Base-by-base conservation (phyloP, 2,888 invertebrate species). In the Lycocerus yunnanus region DNA sequence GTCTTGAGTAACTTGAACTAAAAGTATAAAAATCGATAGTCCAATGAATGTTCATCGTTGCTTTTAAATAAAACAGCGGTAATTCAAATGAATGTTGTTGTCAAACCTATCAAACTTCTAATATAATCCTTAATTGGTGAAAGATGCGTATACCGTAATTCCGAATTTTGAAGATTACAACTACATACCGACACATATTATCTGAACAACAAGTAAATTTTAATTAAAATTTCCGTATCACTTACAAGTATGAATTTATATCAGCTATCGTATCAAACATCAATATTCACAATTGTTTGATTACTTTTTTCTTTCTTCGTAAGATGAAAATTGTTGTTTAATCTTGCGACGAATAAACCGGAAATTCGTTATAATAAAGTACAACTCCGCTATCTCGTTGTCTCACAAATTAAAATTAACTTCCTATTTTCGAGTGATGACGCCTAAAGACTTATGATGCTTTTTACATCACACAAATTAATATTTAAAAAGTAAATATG, bases 251-350 rank as follows among this genome's bases (percentile, higher is more conserved):
- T 13, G n/a, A 43, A 43, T 43, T 43, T 43, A 43, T n/a, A 43
- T n/a, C n/a, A 43, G 27, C n/a, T n/a, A 43, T 43, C 4, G 4
- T 43, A 43, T 6, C 43, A 43, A 43, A 43, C 2, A 43, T 43
- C 43, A 43, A 43, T 43, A 43, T 43, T n/a, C 43, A 43, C n/a
- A 43, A 43, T 60, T 60, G 68, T 68, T 68, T 68, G 59, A 68
- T 60, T 24, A 24, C n/a, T 59, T 60, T 20, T 58, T 59, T 14
- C 11, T 16, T 60, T 68, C 59, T 60, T 60, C 15, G 60, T 68
- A 68, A 68, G 59, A 14, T 60, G 59, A 60, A 59, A 60, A 68
- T 60, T 60, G 24, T 68, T 68, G 68, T 68, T 68, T 68, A 68
- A 68, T 68, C 68, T 68, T 68, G 59, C 59, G 11, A 60, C 68